Conservation (phyloP, 1,140 invertebrate genomes). For the Lycorma delicatula region DNA sequence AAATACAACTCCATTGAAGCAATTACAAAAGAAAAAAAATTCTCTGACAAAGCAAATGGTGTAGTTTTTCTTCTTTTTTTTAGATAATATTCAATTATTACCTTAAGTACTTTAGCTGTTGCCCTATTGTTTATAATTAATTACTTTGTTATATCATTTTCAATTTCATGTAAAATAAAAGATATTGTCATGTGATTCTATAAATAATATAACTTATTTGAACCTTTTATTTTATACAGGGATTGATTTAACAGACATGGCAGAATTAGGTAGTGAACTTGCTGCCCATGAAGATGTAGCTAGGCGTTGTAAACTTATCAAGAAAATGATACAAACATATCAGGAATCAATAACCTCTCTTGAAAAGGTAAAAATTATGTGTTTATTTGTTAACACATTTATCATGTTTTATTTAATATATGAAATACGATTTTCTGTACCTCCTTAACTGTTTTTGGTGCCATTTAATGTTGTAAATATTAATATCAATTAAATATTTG, state of each 20-base stretch:
- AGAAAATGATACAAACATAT: conserved; percentile 55
- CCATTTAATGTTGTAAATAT: too few species aligned
- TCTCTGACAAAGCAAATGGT: background rate
- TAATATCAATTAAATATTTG: too few species aligned
- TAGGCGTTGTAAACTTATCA: conserved; percentile 61
- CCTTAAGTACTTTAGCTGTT: background rate
- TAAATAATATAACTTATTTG: too few species aligned
- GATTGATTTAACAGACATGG: conserved; percentile 61
- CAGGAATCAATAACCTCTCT: conserved; percentile 71
- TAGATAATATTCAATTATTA: background rate
- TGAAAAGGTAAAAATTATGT: conserved; percentile 58
- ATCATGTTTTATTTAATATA: too few species aligned
- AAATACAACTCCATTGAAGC: background rate
- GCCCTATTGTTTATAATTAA: background rate
- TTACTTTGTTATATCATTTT: background rate
- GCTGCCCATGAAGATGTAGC: conserved; percentile 66
- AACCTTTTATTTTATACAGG: conserved; percentile 42
- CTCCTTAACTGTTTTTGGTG: too few species aligned
- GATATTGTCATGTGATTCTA: background rate
- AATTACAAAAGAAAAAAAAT: background rate
- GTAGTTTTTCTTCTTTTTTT: background rate
- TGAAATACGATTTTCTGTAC: too few species aligned
- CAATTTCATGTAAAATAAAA: background rate
- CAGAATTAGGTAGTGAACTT: conserved; percentile 47
- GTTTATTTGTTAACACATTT: too few species aligned